Percentiles rank a stretch among this genome's conserved stretches.
These are phyloP conservation scores for Rhodinocichla rosea DNA, from an alignment of 2,113 vertebrate genomes.

Conservation along the genomic window DNA sequence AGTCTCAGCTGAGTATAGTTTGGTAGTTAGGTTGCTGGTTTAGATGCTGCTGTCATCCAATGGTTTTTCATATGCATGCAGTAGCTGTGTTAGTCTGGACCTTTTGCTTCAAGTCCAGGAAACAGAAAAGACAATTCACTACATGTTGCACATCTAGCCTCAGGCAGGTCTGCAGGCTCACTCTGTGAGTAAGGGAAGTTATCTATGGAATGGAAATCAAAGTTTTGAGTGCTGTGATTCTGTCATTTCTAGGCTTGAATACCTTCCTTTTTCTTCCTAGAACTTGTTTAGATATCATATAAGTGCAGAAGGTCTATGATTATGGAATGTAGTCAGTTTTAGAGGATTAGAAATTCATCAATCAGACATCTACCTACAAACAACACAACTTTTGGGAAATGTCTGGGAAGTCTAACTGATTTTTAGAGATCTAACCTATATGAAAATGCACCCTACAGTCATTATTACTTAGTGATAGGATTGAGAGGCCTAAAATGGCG, in stretches of 20 bases:
- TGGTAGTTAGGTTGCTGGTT: background rate
- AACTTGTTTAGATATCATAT: background rate
- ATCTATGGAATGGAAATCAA: background rate
- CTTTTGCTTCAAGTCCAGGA: background rate
- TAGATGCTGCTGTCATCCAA: background rate
- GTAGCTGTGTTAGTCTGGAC: background rate
- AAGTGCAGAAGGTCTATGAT: background rate
- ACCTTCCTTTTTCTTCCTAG: background rate
- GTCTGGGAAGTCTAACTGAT: background rate
- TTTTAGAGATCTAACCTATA: background rate
- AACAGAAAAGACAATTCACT: background rate
- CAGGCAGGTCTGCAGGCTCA: background rate
- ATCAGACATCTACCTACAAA: background rate
- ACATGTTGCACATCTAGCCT: background rate
- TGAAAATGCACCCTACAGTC: background rate
- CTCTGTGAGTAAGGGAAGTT: background rate
- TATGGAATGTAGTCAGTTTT: background rate
- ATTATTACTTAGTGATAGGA: background rate
- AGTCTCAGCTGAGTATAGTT: background rate
- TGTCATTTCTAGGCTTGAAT: background rate
- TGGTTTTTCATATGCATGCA: background rate
- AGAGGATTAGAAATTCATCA: too few species aligned
- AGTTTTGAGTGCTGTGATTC: background rate
- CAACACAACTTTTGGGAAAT: background rate
- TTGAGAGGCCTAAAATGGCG: background rate